Conservation (phyloP, 2,888 invertebrate species). For the Chymomyza amoena region DNA sequence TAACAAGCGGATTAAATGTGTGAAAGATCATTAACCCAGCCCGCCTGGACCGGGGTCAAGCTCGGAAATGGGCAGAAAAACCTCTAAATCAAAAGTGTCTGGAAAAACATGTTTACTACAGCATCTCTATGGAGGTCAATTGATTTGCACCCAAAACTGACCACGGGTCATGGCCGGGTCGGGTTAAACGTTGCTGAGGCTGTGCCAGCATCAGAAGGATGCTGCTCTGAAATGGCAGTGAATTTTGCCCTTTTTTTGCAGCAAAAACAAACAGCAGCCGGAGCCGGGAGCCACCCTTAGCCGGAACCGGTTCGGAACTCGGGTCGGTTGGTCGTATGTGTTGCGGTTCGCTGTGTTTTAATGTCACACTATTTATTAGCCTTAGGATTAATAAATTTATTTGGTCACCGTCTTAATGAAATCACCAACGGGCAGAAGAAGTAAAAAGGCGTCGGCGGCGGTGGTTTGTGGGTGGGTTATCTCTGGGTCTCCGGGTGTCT, state of each 20-base stretch:
- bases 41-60: not conserved
- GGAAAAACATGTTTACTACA: not conserved
- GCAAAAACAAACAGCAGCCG: not conserved
- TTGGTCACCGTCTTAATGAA: conserved; percentile 77
- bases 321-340: not conserved
- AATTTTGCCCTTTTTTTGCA: not conserved
- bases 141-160: not conserved
- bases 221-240: not conserved
- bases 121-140: not conserved
- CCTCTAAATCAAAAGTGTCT: not conserved
- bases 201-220: not conserved
- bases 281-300: not conserved
- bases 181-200: not conserved
- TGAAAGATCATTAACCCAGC: not conserved
- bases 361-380: conserved; percentile 77
- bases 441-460: not conserved
- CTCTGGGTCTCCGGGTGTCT: not conserved
- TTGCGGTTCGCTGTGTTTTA: conserved; percentile 51
- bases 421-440: conserved; percentile 47
- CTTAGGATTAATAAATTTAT: conserved; percentile 78
- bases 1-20: not conserved
- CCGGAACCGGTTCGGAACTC: not conserved
- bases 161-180: not conserved
- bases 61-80: not conserved
- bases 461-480: not conserved